Evolutionary conservation across 2,113 vertebrate species (phyloP).

Genomic region (Erythrolamprus reginae): DNA sequence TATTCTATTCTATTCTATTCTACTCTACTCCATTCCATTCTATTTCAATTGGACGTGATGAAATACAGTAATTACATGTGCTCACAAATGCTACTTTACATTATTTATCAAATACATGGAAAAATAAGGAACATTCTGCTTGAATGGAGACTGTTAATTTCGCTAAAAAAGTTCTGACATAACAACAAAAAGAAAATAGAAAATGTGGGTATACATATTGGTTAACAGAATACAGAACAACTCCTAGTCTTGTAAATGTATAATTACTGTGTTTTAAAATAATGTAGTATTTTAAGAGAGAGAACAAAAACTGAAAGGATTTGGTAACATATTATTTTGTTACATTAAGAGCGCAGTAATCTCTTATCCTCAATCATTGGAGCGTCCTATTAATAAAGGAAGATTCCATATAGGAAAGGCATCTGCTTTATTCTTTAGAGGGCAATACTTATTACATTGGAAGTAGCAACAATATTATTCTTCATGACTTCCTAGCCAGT

Average conservation of each 20-base stretch:
- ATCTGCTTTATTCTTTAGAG: neutral
- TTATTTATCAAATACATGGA: conserved; percentile 16
- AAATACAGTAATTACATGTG: neutral
- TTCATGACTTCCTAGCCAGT: neutral
- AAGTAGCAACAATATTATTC: conserved; percentile 6
- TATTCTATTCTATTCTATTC: too few relatives aligned
- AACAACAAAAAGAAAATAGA: neutral
- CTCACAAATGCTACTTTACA: neutral
- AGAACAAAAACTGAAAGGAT: neutral
- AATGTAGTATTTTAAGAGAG: neutral
- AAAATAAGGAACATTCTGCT: conserved; percentile 1
- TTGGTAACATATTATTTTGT: neutral
- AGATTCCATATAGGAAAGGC: neutral
- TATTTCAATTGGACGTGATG: conserved; percentile 1
- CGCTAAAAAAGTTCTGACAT: neutral
- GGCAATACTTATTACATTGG: neutral
- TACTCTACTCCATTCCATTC: too few relatives aligned
- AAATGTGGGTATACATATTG: neutral
- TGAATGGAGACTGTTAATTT: neutral
- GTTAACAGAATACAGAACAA: neutral
- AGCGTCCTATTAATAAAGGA: neutral
- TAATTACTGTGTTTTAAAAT: neutral
- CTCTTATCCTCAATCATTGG: neutral
- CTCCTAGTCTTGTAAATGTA: neutral
- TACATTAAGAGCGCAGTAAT: neutral